These are phyloP conservation scores for Mycogona germanica DNA, from an alignment of 2,888 invertebrate genomes.

Conservation along the genomic window DNA sequence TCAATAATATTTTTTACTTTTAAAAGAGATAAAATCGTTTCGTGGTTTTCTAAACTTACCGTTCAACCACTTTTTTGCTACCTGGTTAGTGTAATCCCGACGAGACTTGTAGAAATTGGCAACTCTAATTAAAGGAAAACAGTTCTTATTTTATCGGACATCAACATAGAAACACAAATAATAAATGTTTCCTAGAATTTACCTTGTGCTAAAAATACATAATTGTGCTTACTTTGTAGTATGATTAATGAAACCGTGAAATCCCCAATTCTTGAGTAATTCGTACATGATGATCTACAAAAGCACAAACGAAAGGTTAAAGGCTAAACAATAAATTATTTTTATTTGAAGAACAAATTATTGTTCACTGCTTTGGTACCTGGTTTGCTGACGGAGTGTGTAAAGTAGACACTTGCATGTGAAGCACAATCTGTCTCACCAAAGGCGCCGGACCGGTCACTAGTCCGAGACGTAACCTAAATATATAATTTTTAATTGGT, in stretches of 20 bases:
- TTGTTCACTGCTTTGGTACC: no score
- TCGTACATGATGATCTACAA: slow-evolving; percentile 5
- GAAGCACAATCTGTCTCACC: slow-evolving; percentile 49
- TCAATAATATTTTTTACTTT: no score
- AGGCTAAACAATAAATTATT: no score
- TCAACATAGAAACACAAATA: no score
- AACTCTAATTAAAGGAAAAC: no score
- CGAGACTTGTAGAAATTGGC: slow-evolving; percentile 49
- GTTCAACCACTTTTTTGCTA: slow-evolving; percentile 46
- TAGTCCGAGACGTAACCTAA: slow-evolving; percentile 56
- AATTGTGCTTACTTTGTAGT: slow-evolving; percentile 4
- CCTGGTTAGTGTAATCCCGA: slow-evolving; percentile 46
- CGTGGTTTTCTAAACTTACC: slow-evolving; percentile 32
- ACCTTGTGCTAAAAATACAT: no score
- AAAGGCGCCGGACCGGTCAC: slow-evolving; percentile 55
- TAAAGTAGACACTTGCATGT: slow-evolving; percentile 54
- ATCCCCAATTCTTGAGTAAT: slow-evolving; percentile 11
- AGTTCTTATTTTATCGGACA: no score
- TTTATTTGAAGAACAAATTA: no score
- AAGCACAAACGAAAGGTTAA: no score
- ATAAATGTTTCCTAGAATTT: no score
- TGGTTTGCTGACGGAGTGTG: slow-evolving; percentile 52
- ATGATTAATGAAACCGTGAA: slow-evolving; percentile 4
- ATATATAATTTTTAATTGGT: no score
- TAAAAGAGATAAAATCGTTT: no score